Percentiles rank a stretch among this genome's conserved stretches.
Evolutionary conservation across 2,888 invertebrate genomes (phyloP).

Genomic region (Dendrolimus pini): DNA sequence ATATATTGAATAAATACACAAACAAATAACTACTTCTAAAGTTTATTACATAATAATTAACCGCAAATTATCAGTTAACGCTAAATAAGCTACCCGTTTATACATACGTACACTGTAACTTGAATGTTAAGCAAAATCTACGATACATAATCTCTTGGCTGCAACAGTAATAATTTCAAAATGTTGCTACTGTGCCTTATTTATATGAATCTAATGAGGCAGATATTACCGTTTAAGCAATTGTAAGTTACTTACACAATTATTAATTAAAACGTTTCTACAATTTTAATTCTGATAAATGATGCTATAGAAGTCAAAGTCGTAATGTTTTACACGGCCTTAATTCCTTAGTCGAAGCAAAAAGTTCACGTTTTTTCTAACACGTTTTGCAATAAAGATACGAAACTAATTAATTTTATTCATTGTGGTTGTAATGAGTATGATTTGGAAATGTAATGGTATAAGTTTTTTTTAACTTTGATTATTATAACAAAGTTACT

Average conservation of each 20-base stretch:
- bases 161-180: background rate
- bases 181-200: background rate
- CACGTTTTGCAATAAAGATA: background rate
- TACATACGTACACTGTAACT: background rate
- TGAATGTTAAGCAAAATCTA: background rate
- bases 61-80: too few relatives aligned
- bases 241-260: background rate
- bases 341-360: background rate
- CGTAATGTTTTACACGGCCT: background rate
- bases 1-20: too few relatives aligned
- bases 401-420: background rate
- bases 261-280: background rate
- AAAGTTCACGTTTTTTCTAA: background rate
- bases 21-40: too few relatives aligned
- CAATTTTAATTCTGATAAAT: background rate
- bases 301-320: background rate
- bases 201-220: background rate
- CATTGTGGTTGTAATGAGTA: too few relatives aligned
- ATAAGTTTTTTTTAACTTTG: too few relatives aligned
- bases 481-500: too few relatives aligned
- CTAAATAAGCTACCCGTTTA: too few relatives aligned
- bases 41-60: too few relatives aligned
- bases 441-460: too few relatives aligned
- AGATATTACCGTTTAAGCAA: background rate
- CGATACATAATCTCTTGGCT: background rate